These are phyloP conservation scores for Rhadina sibilatrix DNA, from an alignment of 2,113 vertebrate genomes.

Conservation along the genomic window DNA sequence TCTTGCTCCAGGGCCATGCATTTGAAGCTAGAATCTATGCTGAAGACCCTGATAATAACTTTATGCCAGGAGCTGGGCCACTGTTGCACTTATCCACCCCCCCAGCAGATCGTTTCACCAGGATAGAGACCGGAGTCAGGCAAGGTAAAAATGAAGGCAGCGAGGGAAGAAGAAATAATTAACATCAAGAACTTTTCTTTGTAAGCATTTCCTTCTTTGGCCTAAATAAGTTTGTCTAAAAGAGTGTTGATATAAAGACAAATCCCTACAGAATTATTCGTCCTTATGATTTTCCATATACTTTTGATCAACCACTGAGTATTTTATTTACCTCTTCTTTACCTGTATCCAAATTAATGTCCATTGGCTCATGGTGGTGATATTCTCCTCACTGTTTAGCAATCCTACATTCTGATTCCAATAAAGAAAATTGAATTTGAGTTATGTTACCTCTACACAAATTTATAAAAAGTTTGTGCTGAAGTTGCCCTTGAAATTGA, in stretches of 20 bases:
- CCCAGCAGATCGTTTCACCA: slow-evolving; percentile 74
- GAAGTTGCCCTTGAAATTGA: not conserved
- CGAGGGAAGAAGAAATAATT: not conserved
- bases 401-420: not conserved
- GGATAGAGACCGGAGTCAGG: slow-evolving; percentile 94
- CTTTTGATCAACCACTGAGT: not conserved
- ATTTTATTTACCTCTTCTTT: not conserved
- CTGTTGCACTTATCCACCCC: slow-evolving; percentile 91
- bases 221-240: not conserved
- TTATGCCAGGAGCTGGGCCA: slow-evolving; percentile 91
- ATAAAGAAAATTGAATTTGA: not conserved
- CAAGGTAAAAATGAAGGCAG: slow-evolving; percentile 78
- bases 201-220: not conserved
- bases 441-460: not conserved
- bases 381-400: not conserved
- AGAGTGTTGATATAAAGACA: not conserved
- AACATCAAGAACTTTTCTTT: not conserved
- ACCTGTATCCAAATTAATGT: not conserved
- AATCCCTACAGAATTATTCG: not conserved
- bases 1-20: slow-evolving; percentile 86
- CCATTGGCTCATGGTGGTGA: not conserved
- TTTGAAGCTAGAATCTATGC: slow-evolving; percentile 98
- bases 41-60: slow-evolving; percentile 91
- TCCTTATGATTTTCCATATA: not conserved
- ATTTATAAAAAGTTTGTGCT: not conserved